Percentiles rank a stretch among this genome's conserved stretches.
These are phyloP conservation scores for Stomatorhinus walkeri DNA, from an alignment of 2,797 vertebrate genomes.

Conservation along the genomic window DNA sequence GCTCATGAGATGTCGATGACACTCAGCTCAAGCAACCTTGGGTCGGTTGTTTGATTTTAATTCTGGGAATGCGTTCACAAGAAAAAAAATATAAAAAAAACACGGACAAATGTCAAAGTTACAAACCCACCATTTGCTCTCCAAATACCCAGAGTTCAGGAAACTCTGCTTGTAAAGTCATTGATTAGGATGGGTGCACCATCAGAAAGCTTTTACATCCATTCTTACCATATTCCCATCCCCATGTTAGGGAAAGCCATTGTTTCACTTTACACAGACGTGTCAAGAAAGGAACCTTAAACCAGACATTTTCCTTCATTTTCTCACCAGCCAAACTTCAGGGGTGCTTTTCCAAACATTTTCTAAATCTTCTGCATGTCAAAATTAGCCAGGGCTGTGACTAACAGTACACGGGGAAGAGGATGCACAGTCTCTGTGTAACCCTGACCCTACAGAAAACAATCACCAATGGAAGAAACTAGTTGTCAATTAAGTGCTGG, in stretches of 20 bases:
- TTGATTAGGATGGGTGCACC: neutral
- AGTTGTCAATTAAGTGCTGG: neutral
- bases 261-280: neutral
- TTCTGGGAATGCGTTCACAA: neutral
- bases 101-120: neutral
- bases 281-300: slow-evolving; percentile 2
- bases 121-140: neutral
- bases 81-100: neutral
- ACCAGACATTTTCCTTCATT: neutral
- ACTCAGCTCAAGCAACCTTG: neutral
- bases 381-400: slow-evolving; percentile 43
- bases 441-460: slow-evolving; percentile 25
- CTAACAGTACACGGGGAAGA: slow-evolving; percentile 23
- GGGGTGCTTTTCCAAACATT: neutral
- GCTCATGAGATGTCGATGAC: neutral
- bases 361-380: slow-evolving; percentile 34
- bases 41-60: neutral
- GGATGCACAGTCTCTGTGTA: slow-evolving; percentile 20
- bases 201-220: neutral
- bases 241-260: neutral
- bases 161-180: neutral
- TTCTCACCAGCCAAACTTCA: neutral
- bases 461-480: slow-evolving; percentile 21
- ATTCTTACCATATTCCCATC: neutral
- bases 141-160: neutral